A percentile compares a stretch with the other conserved stretches of the same genome.
These are phyloP conservation scores for Proterorhinus semilunaris DNA, from an alignment of 2,113 vertebrate species.

Conservation along the genomic window DNA sequence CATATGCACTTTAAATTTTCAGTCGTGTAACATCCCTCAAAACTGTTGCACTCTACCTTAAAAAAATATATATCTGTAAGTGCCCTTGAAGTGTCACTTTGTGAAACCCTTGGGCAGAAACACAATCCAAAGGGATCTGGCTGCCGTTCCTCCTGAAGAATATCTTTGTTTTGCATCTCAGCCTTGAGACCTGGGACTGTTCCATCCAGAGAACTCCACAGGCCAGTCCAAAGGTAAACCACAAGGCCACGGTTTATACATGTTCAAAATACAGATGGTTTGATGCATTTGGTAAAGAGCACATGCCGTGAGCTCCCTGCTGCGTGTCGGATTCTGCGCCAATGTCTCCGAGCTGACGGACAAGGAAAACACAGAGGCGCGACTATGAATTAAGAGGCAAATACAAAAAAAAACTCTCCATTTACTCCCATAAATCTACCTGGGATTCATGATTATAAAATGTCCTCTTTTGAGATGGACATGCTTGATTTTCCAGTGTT, in stretches of 20 bases:
- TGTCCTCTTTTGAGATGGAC: slow-evolving; percentile 12
- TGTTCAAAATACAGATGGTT: background rate
- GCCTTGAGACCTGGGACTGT: slow-evolving; percentile 22
- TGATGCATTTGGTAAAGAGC: background rate
- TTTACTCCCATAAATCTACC: background rate
- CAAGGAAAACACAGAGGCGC: slow-evolving; percentile 19
- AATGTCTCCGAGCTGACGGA: background rate
- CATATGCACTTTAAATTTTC: slow-evolving; percentile 10
- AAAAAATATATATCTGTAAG: slow-evolving; percentile 24
- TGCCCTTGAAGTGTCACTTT: slow-evolving; percentile 38
- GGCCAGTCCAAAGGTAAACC: slow-evolving; percentile 8
- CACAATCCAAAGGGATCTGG: slow-evolving; percentile 45
- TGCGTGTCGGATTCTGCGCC: background rate
- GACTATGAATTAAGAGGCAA: background rate
- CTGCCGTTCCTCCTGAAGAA: slow-evolving; percentile 36
- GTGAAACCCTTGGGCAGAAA: slow-evolving; percentile 26
- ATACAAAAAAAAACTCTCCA: background rate
- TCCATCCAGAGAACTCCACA: slow-evolving; percentile 8
- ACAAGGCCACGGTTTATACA: background rate
- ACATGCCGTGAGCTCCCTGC: background rate
- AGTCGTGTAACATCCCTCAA: slow-evolving; percentile 10
- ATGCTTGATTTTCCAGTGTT: slow-evolving; percentile 7
- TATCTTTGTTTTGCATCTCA: slow-evolving; percentile 41
- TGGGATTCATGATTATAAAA: slow-evolving; percentile 19
- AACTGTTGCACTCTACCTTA: slow-evolving; percentile 5